Evolutionary conservation across 2,888 invertebrate genomes (phyloP).

Genomic region (Ichneumon xanthorius): DNA sequence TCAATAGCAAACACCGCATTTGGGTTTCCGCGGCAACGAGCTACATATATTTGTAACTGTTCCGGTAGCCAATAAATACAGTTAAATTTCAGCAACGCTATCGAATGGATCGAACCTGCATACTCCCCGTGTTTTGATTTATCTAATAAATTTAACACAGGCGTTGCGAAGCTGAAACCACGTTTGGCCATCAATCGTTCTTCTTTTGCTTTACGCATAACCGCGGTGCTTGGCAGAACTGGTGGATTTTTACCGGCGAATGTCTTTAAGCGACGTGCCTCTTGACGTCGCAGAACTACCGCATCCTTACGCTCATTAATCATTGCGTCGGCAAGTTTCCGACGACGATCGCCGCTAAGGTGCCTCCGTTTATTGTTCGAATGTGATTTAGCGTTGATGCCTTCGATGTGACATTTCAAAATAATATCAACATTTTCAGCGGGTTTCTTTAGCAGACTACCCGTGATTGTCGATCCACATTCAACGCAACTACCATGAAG

Average conservation of each 20-base stretch:
- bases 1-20: constrained; percentile 48
- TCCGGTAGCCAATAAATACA: constrained; percentile 56
- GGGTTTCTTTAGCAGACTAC: constrained; percentile 49
- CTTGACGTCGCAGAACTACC: constrained; percentile 39
- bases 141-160: constrained; percentile 44
- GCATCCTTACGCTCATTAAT: constrained; percentile 48
- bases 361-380: constrained; percentile 45
- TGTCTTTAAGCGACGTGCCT: constrained; percentile 42
- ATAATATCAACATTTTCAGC: constrained; percentile 37
- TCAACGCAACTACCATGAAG: constrained; percentile 41
- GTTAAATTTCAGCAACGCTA: constrained; percentile 38
- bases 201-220: constrained; percentile 54
- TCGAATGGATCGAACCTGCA: constrained; percentile 37
- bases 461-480: constrained; percentile 43
- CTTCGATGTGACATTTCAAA: constrained; percentile 35
- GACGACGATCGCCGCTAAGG: constrained; percentile 30
- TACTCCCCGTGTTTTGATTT: constrained; percentile 34
- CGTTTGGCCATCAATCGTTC: constrained; percentile 20
- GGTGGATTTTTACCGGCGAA: constrained; percentile 53
- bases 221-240: constrained; percentile 38
- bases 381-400: constrained; percentile 28
- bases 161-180: constrained; percentile 40
- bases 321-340: constrained; percentile 24
- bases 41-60: constrained; percentile 45
- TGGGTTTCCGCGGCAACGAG: constrained; percentile 32